Percentiles rank a stretch among this genome's conserved stretches.
phyloP scores from a whole-genome alignment of 2,113 vertebrate genomes.

The Rhinoderma darwinii region DNA sequence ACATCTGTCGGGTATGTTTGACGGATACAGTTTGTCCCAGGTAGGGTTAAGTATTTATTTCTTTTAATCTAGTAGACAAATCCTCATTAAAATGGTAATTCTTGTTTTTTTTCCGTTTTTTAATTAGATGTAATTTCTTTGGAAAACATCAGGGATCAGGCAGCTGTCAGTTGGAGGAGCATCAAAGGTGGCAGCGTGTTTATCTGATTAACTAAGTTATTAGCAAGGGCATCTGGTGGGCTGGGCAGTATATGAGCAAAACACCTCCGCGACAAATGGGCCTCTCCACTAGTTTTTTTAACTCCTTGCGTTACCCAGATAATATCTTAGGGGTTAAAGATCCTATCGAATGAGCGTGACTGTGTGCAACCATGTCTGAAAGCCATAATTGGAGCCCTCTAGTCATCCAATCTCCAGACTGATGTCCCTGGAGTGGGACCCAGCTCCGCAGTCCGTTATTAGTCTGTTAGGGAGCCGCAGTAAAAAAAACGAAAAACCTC shows the following conservation, averaged over 20 bases:
- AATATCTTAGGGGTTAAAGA: not conserved
- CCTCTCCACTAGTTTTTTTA: not conserved
- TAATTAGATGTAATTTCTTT: conserved; percentile 58
- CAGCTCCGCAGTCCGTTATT: not conserved
- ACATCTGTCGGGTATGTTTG: not conserved
- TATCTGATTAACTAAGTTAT: conserved; percentile 57
- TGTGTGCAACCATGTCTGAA: conserved; percentile 22
- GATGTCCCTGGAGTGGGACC: conserved; percentile 11
- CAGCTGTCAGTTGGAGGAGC: conserved; percentile 51
- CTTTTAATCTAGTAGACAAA: conserved; percentile 41
- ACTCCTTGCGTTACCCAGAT: not conserved
- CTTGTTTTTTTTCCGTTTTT: conserved; percentile 26
- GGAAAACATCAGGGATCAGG: conserved; percentile 50
- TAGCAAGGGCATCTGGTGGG: conserved; percentile 36
- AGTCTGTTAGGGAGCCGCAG: conserved; percentile 1
- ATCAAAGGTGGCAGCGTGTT: conserved; percentile 52
- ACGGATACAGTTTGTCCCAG: conserved; percentile 8
- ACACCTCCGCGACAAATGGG: not conserved
- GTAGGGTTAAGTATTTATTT: conserved; percentile 45
- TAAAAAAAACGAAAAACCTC: conserved; percentile 2
- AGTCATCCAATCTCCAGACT: conserved; percentile 19
- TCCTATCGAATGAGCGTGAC: not conserved
- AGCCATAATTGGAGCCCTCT: conserved; percentile 1
- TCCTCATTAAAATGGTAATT: conserved; percentile 60
- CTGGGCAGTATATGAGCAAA: not conserved